Evolutionary conservation across 2,797 vertebrate species (phyloP), one percentile per base, ranked within the genome.

Genomic region (Dendrocincla tyrannina): DNA sequence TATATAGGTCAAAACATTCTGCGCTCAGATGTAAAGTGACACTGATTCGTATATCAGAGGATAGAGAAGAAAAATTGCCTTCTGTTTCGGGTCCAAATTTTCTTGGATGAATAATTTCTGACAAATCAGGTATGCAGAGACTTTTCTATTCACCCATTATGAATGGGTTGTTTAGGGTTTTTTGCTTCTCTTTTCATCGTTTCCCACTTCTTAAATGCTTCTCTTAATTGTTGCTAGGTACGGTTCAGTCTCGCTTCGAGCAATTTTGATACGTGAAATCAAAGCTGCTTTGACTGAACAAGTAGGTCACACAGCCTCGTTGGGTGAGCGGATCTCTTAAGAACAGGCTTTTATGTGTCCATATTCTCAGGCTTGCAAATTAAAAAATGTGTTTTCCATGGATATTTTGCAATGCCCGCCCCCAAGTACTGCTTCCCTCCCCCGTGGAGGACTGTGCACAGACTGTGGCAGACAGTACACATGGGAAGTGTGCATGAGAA

Each of bases 221-320:
- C 84, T 72, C 81, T 94, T 93, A 95, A 95, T 93, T 91, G 92
- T 96, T 89, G 84, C 95, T 94, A 93, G 70, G 89, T 89, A 30
- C 2, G 14, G 74, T 87, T 78, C 0, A 5, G 83, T 94, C 74
- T 88, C 46, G 86, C 88, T 95, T 68, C 10, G 10, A 87, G 96
- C 84, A 17, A 41, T 93, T 94, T 62, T 1, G 13, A 91, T 55
- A 96, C 3, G 6, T 47, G 91, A 72, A 95, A 89, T 93, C 93
- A 96, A 93, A 95, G 93, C 94, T 62, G 85, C 91, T 96, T 87
- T 96, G 89, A 94, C 74, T 95, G 96, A 94, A 80, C 96, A 96
- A 96, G 89, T 95, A 95, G 93, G 96, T 96, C 96, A 95, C 80
- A 42, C 77, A 87, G 91, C 59, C 82, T 93, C 30, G 39, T 67